Base-by-base conservation (phyloP, 1,140 invertebrate genomes). In the Centruroides sculpturatus region DNA sequence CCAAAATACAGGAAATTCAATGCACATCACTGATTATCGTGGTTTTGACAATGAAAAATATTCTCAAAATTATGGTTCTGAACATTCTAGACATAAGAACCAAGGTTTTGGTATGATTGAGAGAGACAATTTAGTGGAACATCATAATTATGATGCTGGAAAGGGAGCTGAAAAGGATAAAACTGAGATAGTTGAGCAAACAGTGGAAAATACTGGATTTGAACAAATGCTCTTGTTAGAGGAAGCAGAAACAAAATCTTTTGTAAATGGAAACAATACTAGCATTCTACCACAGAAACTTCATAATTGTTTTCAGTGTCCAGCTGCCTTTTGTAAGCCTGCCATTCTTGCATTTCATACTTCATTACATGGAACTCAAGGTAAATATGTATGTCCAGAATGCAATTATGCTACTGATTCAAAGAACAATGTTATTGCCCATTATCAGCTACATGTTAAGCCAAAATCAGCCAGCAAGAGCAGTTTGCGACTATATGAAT, bases 321-420 rank as follows among this genome's bases (percentile, higher is more conserved):
- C 65, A 41, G 65, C 65, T 1, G 56, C 57, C 46, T 66, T 66
- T 54, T 53, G 35, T 49, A 66, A 66, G 48, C 73, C 77, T 61
- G 78, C 82, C 57, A 80, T 83, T 57, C 71, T 89, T 56, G 80
- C 81, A 58, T 85, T 86, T 69, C 87, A 90, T 65, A 76, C 80
- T 68, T 81, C 80, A 6, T 71, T 87, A 54, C 84, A 86, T 61
- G 82, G 83, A 0, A 80, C 82, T 0, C 78, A 80, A 13, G 82
- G 81, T 35, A 77, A 80, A 13, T 81, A 82, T 68, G 84, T 83
- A 63, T 93, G 89, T 69, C 80, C 81, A n/a, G 80, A 84, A 64
- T 93, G 89, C 73, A 84, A 85, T 69, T 93, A 90, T 71, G 81
- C 83, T 35, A 85, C 86, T 0, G 86, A 85, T 68, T 86, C 85